Conservation (phyloP, 2,888 invertebrate species). For the Heliconius erato region DNA sequence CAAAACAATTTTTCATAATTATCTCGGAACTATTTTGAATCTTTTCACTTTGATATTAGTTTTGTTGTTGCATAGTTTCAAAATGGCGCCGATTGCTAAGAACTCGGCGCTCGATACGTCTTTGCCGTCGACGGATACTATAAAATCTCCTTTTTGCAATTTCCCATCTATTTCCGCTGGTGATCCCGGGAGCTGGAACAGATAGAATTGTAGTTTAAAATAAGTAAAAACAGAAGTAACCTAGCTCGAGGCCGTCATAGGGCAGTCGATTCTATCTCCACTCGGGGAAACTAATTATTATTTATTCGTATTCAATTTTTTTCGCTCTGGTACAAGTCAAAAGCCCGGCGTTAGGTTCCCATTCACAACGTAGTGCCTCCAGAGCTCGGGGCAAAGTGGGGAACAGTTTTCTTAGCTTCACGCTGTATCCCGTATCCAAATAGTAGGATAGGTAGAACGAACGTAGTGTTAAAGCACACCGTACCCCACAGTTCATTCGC, state of each 20-base stretch:
- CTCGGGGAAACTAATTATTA: too few relatives aligned
- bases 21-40: slow-evolving; percentile 87
- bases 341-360: too few relatives aligned
- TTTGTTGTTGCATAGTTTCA: slow-evolving; percentile 94
- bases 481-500: too few relatives aligned
- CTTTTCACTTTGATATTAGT: slow-evolving; percentile 94
- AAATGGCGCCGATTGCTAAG: slow-evolving; percentile 94
- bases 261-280: background rate
- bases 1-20: slow-evolving; percentile 39
- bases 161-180: slow-evolving; percentile 95
- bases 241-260: background rate
- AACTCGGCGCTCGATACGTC: slow-evolving; percentile 91
- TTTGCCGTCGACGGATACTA: slow-evolving; percentile 95
- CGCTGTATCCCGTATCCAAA: background rate
- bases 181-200: slow-evolving; percentile 92
- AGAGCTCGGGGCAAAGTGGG: too few relatives aligned
- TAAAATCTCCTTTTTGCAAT: slow-evolving; percentile 96
- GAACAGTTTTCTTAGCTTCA: background rate
- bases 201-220: slow-evolving; percentile 4
- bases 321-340: too few relatives aligned
- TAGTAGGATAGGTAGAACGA: background rate
- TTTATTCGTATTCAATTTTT: too few relatives aligned
- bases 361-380: too few relatives aligned
- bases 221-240: too few relatives aligned
- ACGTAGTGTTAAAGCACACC: too few relatives aligned